phyloP scores from a whole-genome alignment of 1,140 invertebrate genomes.

The Drosophila quadrilineata region DNA sequence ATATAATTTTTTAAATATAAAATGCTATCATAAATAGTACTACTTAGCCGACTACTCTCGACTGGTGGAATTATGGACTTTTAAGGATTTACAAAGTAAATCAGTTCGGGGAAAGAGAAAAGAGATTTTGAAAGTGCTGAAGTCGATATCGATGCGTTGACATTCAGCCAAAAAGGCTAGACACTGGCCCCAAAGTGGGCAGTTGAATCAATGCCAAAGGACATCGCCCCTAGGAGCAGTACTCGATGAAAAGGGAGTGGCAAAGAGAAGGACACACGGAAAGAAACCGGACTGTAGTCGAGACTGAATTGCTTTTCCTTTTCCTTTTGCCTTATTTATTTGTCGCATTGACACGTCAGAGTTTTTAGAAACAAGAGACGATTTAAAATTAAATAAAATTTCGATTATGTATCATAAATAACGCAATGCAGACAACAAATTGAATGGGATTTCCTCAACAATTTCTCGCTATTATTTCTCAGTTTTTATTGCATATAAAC shows the following conservation, averaged over 20 bases:
- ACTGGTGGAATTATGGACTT: conserved; percentile 67
- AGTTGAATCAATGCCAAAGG: conserved; percentile 68
- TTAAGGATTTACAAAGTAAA: conserved; percentile 43
- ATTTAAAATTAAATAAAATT: conserved; percentile 71
- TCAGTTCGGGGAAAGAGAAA: conserved; percentile 18
- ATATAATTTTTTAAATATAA: no score
- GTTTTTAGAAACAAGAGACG: conserved; percentile 59
- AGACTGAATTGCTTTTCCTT: no score
- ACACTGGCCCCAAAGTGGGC: conserved; percentile 69
- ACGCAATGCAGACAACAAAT: conserved; percentile 48
- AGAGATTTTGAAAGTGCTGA: conserved; percentile 17
- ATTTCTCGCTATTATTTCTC: neutral
- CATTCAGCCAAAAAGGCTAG: conserved; percentile 68
- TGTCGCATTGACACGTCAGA: conserved; percentile 71
- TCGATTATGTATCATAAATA: conserved; percentile 70
- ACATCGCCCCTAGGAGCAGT: conserved; percentile 8
- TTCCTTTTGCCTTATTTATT: conserved; percentile 38
- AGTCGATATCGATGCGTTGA: conserved; percentile 61
- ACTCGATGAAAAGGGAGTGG: no score
- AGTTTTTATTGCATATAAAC: neutral
- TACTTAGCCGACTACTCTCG: conserved; percentile 2
- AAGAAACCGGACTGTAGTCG: no score
- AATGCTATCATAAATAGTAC: conserved; percentile 67
- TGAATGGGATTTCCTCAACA: conserved; percentile 39
- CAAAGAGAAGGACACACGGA: no score